These are phyloP conservation scores for Chinchilla lanigera DNA, from an alignment of 2,113 vertebrate species.

Conservation along the genomic window DNA sequence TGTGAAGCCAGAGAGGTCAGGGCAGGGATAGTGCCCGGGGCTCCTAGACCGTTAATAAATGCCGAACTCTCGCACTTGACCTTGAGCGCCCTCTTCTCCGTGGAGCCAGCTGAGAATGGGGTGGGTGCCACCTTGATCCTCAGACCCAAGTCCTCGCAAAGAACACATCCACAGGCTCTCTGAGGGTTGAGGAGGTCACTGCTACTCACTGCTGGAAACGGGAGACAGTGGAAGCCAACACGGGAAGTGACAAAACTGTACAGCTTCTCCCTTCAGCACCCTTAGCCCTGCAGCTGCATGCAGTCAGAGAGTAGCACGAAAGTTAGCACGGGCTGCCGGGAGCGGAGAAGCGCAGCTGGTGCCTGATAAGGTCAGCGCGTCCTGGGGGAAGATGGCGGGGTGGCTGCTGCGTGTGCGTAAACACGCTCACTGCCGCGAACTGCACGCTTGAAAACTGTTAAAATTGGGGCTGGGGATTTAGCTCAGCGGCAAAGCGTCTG, in stretches of 20 bases:
- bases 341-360: no score
- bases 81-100: background rate
- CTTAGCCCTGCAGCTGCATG: background rate
- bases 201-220: background rate
- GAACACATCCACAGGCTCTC: background rate
- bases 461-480: no score
- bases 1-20: background rate
- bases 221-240: background rate
- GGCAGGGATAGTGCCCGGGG: background rate
- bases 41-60: background rate
- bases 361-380: no score
- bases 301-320: no score
- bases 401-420: background rate
- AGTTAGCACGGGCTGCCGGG: no score
- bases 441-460: background rate
- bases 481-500: no score
- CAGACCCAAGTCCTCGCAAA: background rate
- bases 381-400: background rate
- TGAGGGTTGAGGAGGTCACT: background rate
- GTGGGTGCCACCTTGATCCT: background rate
- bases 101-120: background rate
- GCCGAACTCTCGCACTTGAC: background rate
- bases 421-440: background rate
- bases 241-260: rapidly evolving
- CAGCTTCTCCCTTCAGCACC: background rate